These are phyloP conservation scores for Zosterops lateralis DNA, from an alignment of 2,113 vertebrate genomes.

Conservation along the genomic window DNA sequence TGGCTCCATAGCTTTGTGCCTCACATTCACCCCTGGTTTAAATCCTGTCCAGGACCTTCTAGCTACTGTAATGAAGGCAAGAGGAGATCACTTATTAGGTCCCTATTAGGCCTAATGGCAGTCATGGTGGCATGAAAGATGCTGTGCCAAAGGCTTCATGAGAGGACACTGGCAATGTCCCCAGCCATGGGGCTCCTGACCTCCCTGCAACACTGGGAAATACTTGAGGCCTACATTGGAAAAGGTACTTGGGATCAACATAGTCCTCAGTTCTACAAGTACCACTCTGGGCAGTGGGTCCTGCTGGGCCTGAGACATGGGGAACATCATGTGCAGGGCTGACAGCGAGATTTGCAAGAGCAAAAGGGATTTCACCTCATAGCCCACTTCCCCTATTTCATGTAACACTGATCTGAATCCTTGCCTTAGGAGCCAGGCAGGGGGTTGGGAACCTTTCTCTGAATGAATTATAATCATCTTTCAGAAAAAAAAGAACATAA, in stretches of 20 bases:
- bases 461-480: not conserved
- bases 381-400: not conserved
- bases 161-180: not conserved
- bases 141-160: not conserved
- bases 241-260: not conserved
- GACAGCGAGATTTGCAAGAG: not conserved
- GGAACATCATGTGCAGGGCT: accelerated
- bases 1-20: not conserved
- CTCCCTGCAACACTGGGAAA: not conserved
- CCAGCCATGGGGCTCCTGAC: accelerated
- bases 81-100: not conserved
- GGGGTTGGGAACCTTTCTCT: not conserved
- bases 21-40: not conserved
- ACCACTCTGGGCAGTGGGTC: not conserved
- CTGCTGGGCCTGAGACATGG: accelerated
- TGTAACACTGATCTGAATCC: not conserved
- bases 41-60: not conserved
- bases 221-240: not conserved
- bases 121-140: not conserved
- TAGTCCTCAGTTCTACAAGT: accelerated
- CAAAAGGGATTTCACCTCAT: not conserved
- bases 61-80: not conserved
- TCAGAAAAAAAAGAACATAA: not conserved
- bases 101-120: not conserved
- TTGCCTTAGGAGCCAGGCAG: not conserved